These are phyloP conservation scores for Ibidorhyncha struthersii DNA, from an alignment of 2,113 vertebrate genomes.

Conservation along the genomic window DNA sequence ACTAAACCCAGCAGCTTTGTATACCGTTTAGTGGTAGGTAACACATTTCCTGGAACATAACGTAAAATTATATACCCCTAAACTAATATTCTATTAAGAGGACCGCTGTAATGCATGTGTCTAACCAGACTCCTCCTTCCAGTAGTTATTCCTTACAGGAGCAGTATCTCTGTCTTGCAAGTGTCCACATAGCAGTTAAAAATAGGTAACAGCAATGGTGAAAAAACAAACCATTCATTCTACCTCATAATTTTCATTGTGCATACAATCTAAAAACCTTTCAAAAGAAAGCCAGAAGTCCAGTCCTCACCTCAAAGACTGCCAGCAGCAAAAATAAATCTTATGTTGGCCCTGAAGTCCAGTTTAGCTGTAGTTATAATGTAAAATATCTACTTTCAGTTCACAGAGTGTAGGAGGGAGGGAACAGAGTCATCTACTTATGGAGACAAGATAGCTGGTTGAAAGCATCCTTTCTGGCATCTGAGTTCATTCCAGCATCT, in stretches of 20 bases:
- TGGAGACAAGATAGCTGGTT: not conserved
- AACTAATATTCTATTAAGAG: not conserved
- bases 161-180: not conserved
- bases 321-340: not conserved
- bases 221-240: not conserved
- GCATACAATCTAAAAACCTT: not conserved
- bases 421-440: not conserved
- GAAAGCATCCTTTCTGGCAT: not conserved
- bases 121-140: not conserved
- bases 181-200: not conserved
- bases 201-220: not conserved
- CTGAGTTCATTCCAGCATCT: not conserved
- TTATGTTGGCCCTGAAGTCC: not conserved
- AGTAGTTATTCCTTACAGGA: not conserved
- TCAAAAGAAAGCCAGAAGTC: not conserved
- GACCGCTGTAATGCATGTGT: not conserved
- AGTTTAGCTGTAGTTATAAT: not conserved
- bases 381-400: not conserved
- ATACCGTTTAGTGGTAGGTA: not conserved
- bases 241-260: not conserved
- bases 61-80: not conserved
- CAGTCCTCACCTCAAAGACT: not conserved
- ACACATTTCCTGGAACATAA: not conserved
- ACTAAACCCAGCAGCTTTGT: not conserved
- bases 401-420: not conserved